Evolutionary conservation across 1,140 invertebrate genomes (phyloP).

Genomic region (Phymorhynchus buccinoides): DNA sequence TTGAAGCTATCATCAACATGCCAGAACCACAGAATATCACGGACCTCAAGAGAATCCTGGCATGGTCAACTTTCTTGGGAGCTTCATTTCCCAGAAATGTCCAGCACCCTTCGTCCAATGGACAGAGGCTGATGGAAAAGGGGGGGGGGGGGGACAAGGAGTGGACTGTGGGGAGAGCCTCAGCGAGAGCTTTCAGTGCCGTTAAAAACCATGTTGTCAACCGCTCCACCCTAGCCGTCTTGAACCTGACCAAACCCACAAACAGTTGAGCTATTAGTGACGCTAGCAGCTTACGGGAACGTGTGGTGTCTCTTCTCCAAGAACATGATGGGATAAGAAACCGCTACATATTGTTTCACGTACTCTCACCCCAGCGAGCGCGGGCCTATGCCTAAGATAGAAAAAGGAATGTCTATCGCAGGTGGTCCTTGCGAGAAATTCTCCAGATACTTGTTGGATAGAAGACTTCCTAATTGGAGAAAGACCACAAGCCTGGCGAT

Average conservation of each 20-base stretch:
- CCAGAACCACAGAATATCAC: slow-evolving; percentile 49
- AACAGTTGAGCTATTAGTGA: slow-evolving; percentile 7
- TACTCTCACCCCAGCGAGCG: not conserved
- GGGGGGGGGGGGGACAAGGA: too few species aligned
- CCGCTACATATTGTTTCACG: not conserved
- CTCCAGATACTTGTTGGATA: slow-evolving; percentile 1
- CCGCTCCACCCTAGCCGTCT: not conserved
- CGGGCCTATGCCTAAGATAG: not conserved
- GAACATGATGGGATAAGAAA: slow-evolving; percentile 23
- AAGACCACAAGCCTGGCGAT: not conserved
- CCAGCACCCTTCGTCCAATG: too few species aligned
- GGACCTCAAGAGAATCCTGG: too few species aligned
- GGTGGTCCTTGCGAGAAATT: not conserved
- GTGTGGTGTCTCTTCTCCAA: slow-evolving; percentile 32
- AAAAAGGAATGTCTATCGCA: not conserved
- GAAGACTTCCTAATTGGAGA: not conserved
- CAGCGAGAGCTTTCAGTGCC: too few species aligned
- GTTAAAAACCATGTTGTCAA: too few species aligned
- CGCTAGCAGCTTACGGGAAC: not conserved
- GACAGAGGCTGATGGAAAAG: too few species aligned
- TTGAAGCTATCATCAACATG: slow-evolving; percentile 52
- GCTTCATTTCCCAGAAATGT: too few species aligned
- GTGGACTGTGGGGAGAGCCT: too few species aligned
- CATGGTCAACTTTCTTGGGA: too few species aligned
- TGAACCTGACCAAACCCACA: not conserved